These are phyloP conservation scores for Saccostrea cuccullata DNA, from an alignment of 1,140 invertebrate species.

Conservation along the genomic window DNA sequence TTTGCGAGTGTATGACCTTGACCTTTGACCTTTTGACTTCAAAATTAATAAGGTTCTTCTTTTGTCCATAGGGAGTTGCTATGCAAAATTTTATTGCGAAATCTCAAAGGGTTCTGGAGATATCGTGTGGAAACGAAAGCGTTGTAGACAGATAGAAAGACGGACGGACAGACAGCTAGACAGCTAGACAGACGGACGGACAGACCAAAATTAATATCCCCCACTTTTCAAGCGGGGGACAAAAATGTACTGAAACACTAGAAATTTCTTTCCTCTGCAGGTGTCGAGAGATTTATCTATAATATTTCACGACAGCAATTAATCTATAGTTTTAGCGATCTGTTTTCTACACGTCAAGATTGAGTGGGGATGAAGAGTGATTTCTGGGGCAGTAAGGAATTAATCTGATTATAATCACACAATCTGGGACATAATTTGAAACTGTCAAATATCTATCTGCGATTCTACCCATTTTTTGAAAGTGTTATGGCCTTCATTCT, in stretches of 20 bases:
- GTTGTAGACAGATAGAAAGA: no score
- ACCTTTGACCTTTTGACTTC: no score
- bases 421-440: not conserved
- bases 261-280: slow-evolving; percentile 4
- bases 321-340: not conserved
- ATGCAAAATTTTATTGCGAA: no score
- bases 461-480: not conserved
- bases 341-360: not conserved
- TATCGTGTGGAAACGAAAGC: no score
- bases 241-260: not conserved
- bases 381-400: not conserved
- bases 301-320: not conserved
- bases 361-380: not conserved
- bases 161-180: no score
- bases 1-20: no score
- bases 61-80: no score
- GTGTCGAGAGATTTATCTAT: slow-evolving; percentile 2
- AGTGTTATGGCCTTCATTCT: not conserved
- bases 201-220: no score
- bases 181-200: no score
- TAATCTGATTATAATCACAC: not conserved
- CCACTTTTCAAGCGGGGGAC: not conserved
- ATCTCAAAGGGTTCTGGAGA: no score
- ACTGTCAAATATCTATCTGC: not conserved
- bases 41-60: no score